Evolutionary conservation across 2,888 invertebrate genomes (phyloP), one percentile per base, ranked within the genome.

Genomic region (Ctenicera cuprea): DNA sequence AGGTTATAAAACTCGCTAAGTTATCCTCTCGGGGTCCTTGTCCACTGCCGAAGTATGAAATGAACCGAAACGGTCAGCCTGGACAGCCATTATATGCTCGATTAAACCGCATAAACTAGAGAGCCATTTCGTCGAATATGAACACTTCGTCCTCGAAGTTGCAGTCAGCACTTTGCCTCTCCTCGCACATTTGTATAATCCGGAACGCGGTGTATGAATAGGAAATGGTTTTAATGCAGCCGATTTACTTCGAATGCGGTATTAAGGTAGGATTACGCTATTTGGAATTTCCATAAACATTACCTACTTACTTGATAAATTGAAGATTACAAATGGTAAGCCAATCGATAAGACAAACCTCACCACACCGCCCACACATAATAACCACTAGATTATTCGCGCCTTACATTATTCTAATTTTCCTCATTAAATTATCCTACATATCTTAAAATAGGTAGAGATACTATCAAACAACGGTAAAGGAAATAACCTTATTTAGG

Each of bases 51-150:
- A 73, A 76, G 77, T 77, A 80, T 76, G 79, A 78, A 79, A 76
- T 76, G 74, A 70, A 76, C 72, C 71, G 74, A 80, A 78, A 78
- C 81, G 85, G 84, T 83, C 85, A 84, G 81, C 82, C 80, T 82
- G 82, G 81, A 80, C 79, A 79, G 80, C 82, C 83, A 83, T 85
- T 85, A 84, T 82, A 84, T 82, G 84, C 83, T 83, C 85, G 84
- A 85, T 85, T 85, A 84, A 84, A 84, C 84, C 83, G 79, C 83
- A 84, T 83, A 82, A 83, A 83, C 80, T 83, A 81, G 80, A 82
- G 82, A 80, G 81, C 77, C 77, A 77, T 78, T 80, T 78, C 76
- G 77, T 77, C 77, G 82, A 83, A 83, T 83, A 83, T 83, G 83
- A 82, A 81, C 82, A 80, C 78, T 77, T 79, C 76, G 76, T 73